These are phyloP conservation scores for Dione vanillae DNA, from an alignment of 2,888 invertebrate species.

Conservation along the genomic window DNA sequence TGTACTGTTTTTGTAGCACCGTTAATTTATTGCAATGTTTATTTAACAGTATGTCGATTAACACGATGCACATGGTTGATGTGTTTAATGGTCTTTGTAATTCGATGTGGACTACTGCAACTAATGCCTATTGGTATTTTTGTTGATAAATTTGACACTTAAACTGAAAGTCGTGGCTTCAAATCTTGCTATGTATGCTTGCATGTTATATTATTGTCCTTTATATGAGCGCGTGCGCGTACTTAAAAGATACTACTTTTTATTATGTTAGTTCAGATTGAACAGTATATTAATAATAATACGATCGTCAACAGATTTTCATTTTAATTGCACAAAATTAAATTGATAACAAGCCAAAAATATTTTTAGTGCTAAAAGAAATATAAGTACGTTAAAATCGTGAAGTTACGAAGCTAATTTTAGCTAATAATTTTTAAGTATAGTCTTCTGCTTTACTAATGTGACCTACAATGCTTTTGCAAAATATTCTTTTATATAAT, in stretches of 20 bases:
- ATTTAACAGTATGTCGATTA: conserved; percentile 34
- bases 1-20: conserved; percentile 35
- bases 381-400: neutral
- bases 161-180: neutral
- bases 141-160: too few relatives aligned
- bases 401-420: conserved; percentile 1
- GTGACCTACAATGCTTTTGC: conserved; percentile 16
- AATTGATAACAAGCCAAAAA: neutral
- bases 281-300: neutral
- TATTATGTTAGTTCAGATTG: too few relatives aligned
- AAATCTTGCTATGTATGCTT: too few relatives aligned
- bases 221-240: too few relatives aligned
- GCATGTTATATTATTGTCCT: too few relatives aligned
- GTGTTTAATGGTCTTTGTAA: conserved; percentile 20
- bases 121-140: neutral
- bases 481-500: conserved; percentile 7
- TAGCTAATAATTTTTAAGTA: too few relatives aligned
- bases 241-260: too few relatives aligned
- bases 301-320: neutral
- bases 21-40: conserved; percentile 36
- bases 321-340: neutral
- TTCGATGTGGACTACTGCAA: neutral
- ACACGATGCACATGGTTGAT: conserved; percentile 16
- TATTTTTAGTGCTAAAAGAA: neutral
- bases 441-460: conserved; percentile 20